Conservation (phyloP, 2,888 invertebrate species). For the Cantharis flavilabris region DNA sequence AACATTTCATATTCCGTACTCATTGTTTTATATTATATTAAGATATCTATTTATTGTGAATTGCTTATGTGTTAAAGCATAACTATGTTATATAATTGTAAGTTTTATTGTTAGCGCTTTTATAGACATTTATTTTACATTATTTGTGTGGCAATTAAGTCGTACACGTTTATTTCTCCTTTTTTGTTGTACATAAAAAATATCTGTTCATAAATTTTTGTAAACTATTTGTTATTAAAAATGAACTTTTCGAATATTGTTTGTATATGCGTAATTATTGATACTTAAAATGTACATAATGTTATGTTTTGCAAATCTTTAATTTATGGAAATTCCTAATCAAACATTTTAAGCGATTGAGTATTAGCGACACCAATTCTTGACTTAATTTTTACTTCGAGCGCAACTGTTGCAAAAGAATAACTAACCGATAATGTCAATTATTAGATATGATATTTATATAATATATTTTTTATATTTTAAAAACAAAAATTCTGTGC, state of each 20-base stretch:
- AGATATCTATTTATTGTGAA: slow-evolving; percentile 25
- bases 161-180: background rate
- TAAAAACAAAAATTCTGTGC: background rate
- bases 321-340: background rate
- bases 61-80: slow-evolving; percentile 11
- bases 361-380: background rate
- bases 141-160: background rate
- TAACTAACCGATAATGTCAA: background rate
- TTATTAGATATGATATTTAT: background rate
- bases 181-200: background rate
- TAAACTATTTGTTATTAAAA: background rate
- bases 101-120: slow-evolving; percentile 2
- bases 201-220: background rate
- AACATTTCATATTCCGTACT: slow-evolving; percentile 30
- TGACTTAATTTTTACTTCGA: background rate
- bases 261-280: background rate
- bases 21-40: slow-evolving; percentile 22
- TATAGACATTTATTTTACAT: background rate
- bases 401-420: background rate
- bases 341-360: background rate
- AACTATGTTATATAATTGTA: slow-evolving; percentile 1
- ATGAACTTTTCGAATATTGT: slow-evolving; percentile 1
- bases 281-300: slow-evolving; percentile 2
- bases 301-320: background rate
- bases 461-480: background rate